These are phyloP conservation scores for Rafetus swinhoei DNA, from an alignment of 2,113 vertebrate genomes.

Conservation along the genomic window DNA sequence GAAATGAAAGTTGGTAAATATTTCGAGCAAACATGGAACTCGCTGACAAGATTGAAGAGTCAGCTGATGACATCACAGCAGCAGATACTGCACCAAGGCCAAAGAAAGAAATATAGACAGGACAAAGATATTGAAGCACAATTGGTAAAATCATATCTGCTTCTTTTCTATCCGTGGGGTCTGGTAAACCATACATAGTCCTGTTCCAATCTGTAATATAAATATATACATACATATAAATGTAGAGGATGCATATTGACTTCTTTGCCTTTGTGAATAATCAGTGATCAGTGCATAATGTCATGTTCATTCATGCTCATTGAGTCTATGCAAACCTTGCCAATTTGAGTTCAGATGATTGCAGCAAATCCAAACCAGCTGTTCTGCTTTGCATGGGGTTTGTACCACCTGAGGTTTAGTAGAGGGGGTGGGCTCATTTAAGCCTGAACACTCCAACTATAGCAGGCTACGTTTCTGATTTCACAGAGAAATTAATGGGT, in stretches of 20 bases:
- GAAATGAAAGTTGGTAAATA: slow-evolving; percentile 95
- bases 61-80: slow-evolving; percentile 97
- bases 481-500: background rate
- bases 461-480: background rate
- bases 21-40: slow-evolving; percentile 98
- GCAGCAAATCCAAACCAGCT: background rate
- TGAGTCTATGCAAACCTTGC: background rate
- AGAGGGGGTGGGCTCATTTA: background rate
- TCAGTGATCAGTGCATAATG: background rate
- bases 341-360: background rate
- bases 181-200: slow-evolving; percentile 84
- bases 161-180: slow-evolving; percentile 87
- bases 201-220: slow-evolving; percentile 91
- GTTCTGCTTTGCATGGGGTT: background rate
- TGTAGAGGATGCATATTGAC: background rate
- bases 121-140: slow-evolving; percentile 94
- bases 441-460: background rate
- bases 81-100: slow-evolving; percentile 95
- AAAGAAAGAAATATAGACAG: slow-evolving; percentile 93
- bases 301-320: background rate
- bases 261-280: background rate
- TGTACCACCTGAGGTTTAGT: background rate
- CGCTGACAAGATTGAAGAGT: slow-evolving; percentile 97
- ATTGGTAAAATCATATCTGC: slow-evolving; percentile 97
- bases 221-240: background rate